Conservation (phyloP, 2,797 vertebrate genomes). For the Meriones psammophilus region DNA sequence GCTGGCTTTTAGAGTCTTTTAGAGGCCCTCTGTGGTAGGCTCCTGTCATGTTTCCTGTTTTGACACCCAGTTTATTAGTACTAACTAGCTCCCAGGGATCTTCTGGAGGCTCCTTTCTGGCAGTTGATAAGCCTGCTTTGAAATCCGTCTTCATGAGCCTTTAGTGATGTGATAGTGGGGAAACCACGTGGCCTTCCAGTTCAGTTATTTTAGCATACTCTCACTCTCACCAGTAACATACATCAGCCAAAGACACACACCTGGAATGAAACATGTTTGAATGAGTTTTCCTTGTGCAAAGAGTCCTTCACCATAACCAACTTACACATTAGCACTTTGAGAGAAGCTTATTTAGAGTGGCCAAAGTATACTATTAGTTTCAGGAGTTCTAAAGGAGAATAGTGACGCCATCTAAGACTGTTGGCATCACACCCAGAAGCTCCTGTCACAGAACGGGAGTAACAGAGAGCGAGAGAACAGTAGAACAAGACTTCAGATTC, state of each 20-base stretch:
- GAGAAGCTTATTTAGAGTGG: background rate
- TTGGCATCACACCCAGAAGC: background rate
- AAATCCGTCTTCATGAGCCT: background rate
- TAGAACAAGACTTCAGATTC: background rate
- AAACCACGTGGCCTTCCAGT: background rate
- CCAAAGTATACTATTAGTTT: background rate
- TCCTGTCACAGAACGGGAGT: background rate
- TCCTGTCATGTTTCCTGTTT: background rate
- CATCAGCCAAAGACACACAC: background rate
- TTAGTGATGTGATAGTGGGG: background rate
- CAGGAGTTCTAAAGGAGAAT: background rate
- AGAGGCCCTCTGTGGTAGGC: too few species aligned
- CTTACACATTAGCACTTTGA: background rate
- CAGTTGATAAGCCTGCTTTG: accelerated
- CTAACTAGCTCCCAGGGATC: background rate
- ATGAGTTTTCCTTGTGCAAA: background rate
- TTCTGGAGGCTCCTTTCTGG: background rate
- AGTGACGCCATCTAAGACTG: background rate
- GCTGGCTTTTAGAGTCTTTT: too few species aligned
- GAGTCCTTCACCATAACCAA: background rate
- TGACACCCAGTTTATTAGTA: conserved; percentile 32
- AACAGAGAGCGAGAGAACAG: accelerated
- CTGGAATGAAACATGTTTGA: background rate
- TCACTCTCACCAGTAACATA: background rate
- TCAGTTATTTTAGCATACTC: background rate